phyloP scores from a whole-genome alignment of 2,113 vertebrate genomes.

The Hippocampus abdominalis region DNA sequence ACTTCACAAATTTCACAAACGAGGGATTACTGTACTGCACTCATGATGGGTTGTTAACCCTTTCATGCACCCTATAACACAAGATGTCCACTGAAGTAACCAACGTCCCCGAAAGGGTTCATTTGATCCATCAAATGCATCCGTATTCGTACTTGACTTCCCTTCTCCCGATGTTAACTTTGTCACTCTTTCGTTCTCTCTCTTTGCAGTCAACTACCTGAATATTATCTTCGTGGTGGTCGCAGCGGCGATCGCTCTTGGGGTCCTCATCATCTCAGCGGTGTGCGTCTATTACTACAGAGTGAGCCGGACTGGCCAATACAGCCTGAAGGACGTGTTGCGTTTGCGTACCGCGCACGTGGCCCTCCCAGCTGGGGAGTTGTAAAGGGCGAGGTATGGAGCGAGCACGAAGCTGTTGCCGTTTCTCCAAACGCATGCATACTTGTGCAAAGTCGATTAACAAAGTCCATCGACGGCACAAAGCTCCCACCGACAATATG shows the following conservation, averaged over 20 bases:
- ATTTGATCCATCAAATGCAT: background rate
- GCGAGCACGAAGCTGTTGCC: background rate
- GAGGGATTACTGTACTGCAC: too few relatives aligned
- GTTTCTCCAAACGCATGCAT: background rate
- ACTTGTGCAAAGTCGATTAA: background rate
- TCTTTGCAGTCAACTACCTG: background rate
- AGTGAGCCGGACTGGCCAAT: conserved; percentile 18
- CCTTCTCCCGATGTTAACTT: background rate
- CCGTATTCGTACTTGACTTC: background rate
- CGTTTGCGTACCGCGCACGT: rapidly evolving
- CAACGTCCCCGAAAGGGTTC: background rate
- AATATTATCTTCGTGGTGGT: background rate
- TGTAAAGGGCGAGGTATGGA: rapidly evolving
- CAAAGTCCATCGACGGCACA: background rate
- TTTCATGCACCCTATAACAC: too few relatives aligned
- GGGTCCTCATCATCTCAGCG: background rate
- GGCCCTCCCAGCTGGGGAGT: background rate
- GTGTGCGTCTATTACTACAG: rapidly evolving
- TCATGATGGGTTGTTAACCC: background rate
- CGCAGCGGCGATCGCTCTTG: background rate
- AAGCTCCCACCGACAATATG: background rate
- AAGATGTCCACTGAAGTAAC: too few relatives aligned
- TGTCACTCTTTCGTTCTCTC: background rate
- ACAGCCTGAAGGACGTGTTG: conserved; percentile 25
- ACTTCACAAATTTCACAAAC: too few relatives aligned